A percentile compares a stretch with the other conserved stretches of the same genome.
phyloP scores from a whole-genome alignment of 2,888 invertebrate species.

The Acanthosepion pharaonis region DNA sequence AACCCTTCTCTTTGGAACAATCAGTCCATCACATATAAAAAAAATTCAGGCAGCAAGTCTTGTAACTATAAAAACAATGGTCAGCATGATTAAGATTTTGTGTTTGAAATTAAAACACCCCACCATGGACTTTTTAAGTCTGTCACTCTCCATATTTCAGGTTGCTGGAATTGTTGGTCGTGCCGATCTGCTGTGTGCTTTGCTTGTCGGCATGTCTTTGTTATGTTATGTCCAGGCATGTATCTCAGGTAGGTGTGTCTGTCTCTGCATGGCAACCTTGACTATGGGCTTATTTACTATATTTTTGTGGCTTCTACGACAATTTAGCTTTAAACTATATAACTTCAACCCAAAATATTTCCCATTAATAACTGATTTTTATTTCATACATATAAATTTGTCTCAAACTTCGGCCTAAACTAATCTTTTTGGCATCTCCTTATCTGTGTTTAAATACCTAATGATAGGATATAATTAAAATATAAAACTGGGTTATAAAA shows the following conservation, averaged over 20 bases:
- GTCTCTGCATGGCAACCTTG: neutral
- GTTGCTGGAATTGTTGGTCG: conserved; percentile 92
- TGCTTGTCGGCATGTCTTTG: conserved; percentile 84
- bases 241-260: conserved; percentile 51
- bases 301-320: neutral
- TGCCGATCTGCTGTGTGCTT: conserved; percentile 89
- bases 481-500: too few species aligned
- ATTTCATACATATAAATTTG: too few species aligned
- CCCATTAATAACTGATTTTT: too few species aligned
- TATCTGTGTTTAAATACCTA: too few species aligned
- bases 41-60: neutral
- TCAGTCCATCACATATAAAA: too few species aligned
- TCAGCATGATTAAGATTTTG: neutral
- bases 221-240: conserved; percentile 79
- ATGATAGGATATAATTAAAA: too few species aligned
- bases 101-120: neutral
- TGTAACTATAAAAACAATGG: neutral
- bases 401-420: too few species aligned
- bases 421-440: too few species aligned
- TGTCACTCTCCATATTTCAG: conserved; percentile 71
- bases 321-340: neutral
- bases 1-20: too few species aligned
- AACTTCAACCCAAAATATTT: too few species aligned
- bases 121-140: neutral
- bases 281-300: neutral